Conservation (phyloP, 1,140 invertebrate genomes). For the Zophobas atratus region DNA sequence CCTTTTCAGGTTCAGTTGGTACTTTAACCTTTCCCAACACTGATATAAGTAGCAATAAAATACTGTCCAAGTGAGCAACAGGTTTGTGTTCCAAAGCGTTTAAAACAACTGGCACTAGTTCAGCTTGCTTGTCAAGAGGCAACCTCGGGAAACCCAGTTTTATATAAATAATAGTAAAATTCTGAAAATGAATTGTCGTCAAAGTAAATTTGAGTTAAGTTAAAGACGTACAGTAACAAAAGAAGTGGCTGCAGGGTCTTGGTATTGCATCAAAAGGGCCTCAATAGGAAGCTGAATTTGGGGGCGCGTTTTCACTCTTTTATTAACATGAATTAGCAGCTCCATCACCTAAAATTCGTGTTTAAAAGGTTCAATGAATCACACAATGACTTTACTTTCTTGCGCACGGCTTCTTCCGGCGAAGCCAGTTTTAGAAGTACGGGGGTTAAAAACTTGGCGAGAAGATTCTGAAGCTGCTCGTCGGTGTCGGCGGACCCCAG, state of each 20-base stretch:
- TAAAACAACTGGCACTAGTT: slow-evolving; percentile 83
- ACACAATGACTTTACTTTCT: slow-evolving; percentile 74
- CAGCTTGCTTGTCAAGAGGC: slow-evolving; percentile 81
- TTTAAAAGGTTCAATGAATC: slow-evolving; percentile 30
- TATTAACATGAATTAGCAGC: slow-evolving; percentile 93
- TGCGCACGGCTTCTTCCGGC: slow-evolving; percentile 86
- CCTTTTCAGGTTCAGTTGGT: slow-evolving; percentile 76
- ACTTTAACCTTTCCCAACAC: slow-evolving; percentile 82
- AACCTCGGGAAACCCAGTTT: slow-evolving; percentile 92
- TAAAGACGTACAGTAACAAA: slow-evolving; percentile 81
- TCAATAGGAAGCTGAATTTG: slow-evolving; percentile 92
- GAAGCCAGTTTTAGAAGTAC: slow-evolving; percentile 91
- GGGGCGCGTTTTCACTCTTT: slow-evolving; percentile 87
- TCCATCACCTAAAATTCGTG: slow-evolving; percentile 84
- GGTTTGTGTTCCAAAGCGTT: slow-evolving; percentile 87
- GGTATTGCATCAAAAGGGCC: slow-evolving; percentile 85
- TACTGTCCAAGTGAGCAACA: slow-evolving; percentile 87
- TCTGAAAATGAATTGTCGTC: slow-evolving; percentile 74
- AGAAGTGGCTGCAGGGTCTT: slow-evolving; percentile 82
- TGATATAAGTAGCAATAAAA: slow-evolving; percentile 86
- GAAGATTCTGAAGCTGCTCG: slow-evolving; percentile 86
- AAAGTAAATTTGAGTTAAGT: slow-evolving; percentile 16
- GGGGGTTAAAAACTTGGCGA: slow-evolving; percentile 91
- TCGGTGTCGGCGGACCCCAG: slow-evolving; percentile 91
- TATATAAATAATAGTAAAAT: slow-evolving; percentile 95